Percentiles rank a stretch among this genome's conserved stretches.
phyloP scores from a whole-genome alignment of 2,113 vertebrate species.

The Pantherophis guttatus region DNA sequence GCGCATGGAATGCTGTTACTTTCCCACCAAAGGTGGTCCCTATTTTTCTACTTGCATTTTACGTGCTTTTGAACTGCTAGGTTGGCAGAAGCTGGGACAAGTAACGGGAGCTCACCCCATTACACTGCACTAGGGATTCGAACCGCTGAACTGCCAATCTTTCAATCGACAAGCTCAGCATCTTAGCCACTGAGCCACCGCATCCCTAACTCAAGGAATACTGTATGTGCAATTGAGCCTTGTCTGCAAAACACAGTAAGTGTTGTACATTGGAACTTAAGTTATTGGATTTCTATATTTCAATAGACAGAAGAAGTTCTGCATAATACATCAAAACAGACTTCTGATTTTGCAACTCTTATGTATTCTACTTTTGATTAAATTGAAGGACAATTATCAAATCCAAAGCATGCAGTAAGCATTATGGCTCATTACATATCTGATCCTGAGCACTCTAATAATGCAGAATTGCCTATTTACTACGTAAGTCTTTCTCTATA shows the following conservation, averaged over 20 bases:
- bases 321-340: neutral
- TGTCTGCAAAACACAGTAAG: neutral
- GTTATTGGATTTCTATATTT: neutral
- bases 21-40: no score
- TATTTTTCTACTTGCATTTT: no score
- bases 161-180: no score
- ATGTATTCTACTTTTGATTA: neutral
- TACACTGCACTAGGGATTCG: no score
- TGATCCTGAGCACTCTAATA: neutral
- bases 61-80: no score
- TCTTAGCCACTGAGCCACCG: no score
- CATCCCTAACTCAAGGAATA: neutral
- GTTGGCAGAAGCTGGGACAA: no score
- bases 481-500: neutral
- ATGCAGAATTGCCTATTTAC: neutral
- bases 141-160: no score
- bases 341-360: neutral
- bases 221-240: neutral
- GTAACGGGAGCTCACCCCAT: no score
- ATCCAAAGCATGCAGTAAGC: neutral
- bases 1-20: no score
- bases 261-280: neutral
- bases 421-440: neutral
- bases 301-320: neutral
- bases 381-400: neutral